phyloP scores from a whole-genome alignment of 2,113 vertebrate genomes.

The Epinephelus cyanopodus region DNA sequence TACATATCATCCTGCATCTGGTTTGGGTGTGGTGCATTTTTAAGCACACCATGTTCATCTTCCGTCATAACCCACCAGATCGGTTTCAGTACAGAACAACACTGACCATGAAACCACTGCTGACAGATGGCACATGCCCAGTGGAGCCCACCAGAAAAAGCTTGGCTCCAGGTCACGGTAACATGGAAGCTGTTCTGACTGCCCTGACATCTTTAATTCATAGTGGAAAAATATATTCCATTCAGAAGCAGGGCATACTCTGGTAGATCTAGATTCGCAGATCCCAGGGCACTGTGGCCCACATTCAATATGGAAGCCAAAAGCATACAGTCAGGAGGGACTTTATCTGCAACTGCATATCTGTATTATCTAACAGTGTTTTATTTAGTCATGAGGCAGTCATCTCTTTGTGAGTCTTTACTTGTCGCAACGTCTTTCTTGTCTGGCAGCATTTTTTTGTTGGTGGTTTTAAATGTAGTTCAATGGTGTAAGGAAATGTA shows the following conservation, averaged over 20 bases:
- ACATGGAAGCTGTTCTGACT: slow-evolving; percentile 27
- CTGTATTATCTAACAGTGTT: neutral
- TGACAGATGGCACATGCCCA: slow-evolving; percentile 12
- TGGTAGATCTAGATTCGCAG: slow-evolving; percentile 34
- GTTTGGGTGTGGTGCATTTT: slow-evolving; percentile 6
- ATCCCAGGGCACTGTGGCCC: slow-evolving; percentile 28
- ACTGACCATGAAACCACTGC: neutral
- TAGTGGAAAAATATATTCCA: slow-evolving; percentile 49
- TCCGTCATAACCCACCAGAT: neutral
- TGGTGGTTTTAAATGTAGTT: neutral
- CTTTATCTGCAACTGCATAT: neutral
- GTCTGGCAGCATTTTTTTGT: neutral
- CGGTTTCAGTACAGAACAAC: neutral
- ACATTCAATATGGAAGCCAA: slow-evolving; percentile 18
- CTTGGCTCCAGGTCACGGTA: slow-evolving; percentile 1
- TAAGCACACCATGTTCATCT: neutral
- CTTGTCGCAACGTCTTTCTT: neutral
- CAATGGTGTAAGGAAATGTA: neutral
- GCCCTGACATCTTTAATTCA: slow-evolving; percentile 70
- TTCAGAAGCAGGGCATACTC: slow-evolving; percentile 25
- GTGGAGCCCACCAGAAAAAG: slow-evolving; percentile 21
- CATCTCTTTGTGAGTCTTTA: neutral
- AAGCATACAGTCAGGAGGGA: neutral
- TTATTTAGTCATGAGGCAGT: neutral
- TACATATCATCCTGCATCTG: neutral